Conservation (phyloP, 2,113 vertebrate species). For the Brevimyrus niger region DNA sequence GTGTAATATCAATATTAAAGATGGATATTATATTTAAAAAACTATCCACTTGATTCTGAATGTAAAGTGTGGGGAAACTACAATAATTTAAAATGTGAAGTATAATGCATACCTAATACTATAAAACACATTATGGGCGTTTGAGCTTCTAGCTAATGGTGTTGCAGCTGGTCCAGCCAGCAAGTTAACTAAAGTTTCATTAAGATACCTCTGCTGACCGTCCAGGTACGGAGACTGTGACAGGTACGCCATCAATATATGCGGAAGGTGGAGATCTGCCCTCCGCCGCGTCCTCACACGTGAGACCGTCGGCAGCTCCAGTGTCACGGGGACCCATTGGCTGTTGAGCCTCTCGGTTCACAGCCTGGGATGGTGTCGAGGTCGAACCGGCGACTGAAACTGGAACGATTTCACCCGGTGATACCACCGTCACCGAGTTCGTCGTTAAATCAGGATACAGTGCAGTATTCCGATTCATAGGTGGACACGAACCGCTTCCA, state of each 20-base stretch:
- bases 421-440: not conserved
- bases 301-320: not conserved
- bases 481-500: not conserved
- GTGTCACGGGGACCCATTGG: not conserved
- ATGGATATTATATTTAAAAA: not conserved
- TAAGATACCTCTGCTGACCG: slow-evolving; percentile 28
- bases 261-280: slow-evolving; percentile 10
- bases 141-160: not conserved
- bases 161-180: not conserved
- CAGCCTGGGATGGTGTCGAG: not conserved
- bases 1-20: not conserved
- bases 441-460: not conserved
- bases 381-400: slow-evolving; percentile 1
- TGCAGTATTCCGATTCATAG: not conserved
- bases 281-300: not conserved
- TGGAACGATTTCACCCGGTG: not conserved
- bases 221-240: slow-evolving; percentile 32
- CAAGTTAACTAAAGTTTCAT: not conserved
- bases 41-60: not conserved
- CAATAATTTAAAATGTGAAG: not conserved
- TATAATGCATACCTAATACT: not conserved
- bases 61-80: not conserved
- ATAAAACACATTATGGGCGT: not conserved
- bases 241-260: slow-evolving; percentile 24
- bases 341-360: not conserved